Percentiles rank a stretch among this genome's conserved stretches.
Evolutionary conservation across 2,888 invertebrate genomes (phyloP).

Genomic region (Polydesmus complanatus): DNA sequence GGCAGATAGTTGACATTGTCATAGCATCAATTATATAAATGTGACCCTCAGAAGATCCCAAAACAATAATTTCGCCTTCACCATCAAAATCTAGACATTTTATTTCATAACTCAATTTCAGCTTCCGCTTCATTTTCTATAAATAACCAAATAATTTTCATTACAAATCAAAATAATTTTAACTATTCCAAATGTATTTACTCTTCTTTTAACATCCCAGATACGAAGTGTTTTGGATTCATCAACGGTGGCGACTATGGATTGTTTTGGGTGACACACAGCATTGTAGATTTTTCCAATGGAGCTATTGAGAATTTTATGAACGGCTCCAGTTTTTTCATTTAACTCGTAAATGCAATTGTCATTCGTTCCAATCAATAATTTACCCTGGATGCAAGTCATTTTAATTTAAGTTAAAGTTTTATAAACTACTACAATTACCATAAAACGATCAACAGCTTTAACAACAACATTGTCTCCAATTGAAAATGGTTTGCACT

Average conservation of each 20-base stretch:
- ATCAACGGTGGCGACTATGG: slow-evolving; percentile 31
- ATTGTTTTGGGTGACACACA: slow-evolving; percentile 28
- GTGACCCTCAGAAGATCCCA: neutral
- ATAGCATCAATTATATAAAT: neutral
- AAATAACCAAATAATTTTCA: too few species aligned
- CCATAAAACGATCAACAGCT: slow-evolving; percentile 1
- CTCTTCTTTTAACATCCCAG: slow-evolving; percentile 27
- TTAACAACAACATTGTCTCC: slow-evolving; percentile 1
- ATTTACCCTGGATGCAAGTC: slow-evolving; percentile 8
- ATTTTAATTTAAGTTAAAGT: neutral
- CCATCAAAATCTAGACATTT: neutral
- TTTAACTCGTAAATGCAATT: slow-evolving; percentile 15
- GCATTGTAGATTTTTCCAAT: neutral
- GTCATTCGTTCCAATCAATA: slow-evolving; percentile 12
- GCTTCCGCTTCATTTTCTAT: neutral
- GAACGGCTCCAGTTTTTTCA: slow-evolving; percentile 13
- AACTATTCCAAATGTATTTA: too few species aligned
- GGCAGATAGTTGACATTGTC: neutral
- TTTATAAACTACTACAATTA: neutral
- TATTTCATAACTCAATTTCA: neutral
- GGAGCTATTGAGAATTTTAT: slow-evolving; percentile 2
- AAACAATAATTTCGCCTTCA: neutral
- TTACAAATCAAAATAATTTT: too few species aligned
- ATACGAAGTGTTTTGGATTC: slow-evolving; percentile 34
- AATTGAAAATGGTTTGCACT: slow-evolving; percentile 15